Evolutionary conservation across 2,113 vertebrate genomes (phyloP).

Genomic region (Onychostruthus taczanowskii): DNA sequence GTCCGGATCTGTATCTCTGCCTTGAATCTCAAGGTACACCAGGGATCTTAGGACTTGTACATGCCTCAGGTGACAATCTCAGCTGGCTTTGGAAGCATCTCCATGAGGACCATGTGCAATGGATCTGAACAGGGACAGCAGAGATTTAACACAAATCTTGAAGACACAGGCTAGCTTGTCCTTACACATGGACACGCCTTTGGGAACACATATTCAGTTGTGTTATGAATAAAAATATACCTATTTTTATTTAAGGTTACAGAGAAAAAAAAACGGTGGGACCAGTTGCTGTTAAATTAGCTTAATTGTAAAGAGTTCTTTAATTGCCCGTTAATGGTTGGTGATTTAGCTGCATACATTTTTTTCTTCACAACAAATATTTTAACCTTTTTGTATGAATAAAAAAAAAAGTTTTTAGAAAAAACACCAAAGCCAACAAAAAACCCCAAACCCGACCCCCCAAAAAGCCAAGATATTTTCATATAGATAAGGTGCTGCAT

Average conservation of each 20-base stretch:
- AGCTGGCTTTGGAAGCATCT: not conserved
- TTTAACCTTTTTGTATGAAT: not conserved
- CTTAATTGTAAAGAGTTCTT: no score
- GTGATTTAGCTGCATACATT: no score
- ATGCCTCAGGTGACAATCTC: not conserved
- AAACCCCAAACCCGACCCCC: accelerated
- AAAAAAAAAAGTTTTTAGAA: not conserved
- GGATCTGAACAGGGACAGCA: not conserved
- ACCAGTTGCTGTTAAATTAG: no score
- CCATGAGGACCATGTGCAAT: not conserved
- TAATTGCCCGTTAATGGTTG: no score
- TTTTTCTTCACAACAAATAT: not conserved
- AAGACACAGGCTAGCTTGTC: not conserved
- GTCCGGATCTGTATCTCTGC: not conserved
- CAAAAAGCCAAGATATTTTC: not conserved
- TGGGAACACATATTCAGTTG: not conserved
- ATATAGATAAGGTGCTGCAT: not conserved
- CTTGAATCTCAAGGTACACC: not conserved
- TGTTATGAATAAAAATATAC: no score
- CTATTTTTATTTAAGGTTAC: no score
- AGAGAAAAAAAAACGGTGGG: no score
- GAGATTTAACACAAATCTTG: not conserved
- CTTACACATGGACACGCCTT: not conserved
- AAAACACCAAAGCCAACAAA: accelerated
- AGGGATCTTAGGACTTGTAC: not conserved